Conservation (phyloP, 2,797 vertebrate genomes). For the Amblyopsis hoosieri region DNA sequence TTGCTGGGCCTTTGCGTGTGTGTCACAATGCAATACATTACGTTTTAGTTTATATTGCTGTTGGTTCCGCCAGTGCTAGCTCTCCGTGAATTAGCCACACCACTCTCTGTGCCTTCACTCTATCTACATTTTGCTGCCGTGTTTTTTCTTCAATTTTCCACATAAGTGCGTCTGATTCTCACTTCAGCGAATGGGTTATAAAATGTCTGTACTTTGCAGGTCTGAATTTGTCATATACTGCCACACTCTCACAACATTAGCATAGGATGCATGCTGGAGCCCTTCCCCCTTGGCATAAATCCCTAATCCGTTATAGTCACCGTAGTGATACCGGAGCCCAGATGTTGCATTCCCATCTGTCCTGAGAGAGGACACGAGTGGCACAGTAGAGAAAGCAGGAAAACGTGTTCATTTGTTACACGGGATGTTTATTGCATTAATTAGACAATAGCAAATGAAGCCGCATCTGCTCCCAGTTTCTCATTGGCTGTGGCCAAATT, state of each 20-base stretch:
- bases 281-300: constrained; percentile 58
- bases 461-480: constrained; percentile 86
- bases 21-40: constrained; percentile 30
- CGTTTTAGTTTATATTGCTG: constrained; percentile 44
- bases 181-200: constrained; percentile 43
- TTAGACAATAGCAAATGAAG: constrained; percentile 97
- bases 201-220: constrained; percentile 52
- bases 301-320: constrained; percentile 72
- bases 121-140: constrained; percentile 63
- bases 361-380: constrained; percentile 68
- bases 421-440: constrained; percentile 94
- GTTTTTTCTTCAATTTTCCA: constrained; percentile 75
- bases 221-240: constrained; percentile 54
- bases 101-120: constrained; percentile 58
- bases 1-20: constrained; percentile 12
- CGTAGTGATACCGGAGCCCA: constrained; percentile 80
- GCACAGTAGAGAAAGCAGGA: constrained; percentile 79
- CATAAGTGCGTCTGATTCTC: constrained; percentile 63
- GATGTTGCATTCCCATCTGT: constrained; percentile 87
- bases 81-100: constrained; percentile 68
- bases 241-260: constrained; percentile 29
- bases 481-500: constrained; percentile 95
- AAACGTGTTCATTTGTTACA: constrained; percentile 91
- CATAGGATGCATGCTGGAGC: constrained; percentile 30
- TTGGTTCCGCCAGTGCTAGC: constrained; percentile 43